phyloP scores from a whole-genome alignment of 2,113 vertebrate genomes.

The Dromas ardeola region DNA sequence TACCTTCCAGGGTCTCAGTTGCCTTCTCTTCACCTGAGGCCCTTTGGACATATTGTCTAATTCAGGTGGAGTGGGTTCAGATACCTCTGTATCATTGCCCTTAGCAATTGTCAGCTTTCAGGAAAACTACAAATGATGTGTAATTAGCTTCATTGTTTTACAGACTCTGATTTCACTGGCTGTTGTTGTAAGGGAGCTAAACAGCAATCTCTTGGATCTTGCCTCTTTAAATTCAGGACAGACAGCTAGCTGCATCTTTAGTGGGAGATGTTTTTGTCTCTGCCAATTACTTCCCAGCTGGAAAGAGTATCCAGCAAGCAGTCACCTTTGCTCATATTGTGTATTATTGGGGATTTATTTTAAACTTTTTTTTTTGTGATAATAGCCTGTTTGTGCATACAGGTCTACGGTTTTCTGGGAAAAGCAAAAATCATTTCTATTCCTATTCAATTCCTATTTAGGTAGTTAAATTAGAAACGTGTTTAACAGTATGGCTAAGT shows the following conservation, averaged over 20 bases:
- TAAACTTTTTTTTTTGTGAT: background rate
- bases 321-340: background rate
- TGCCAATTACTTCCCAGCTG: background rate
- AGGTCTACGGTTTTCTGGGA: background rate
- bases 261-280: background rate
- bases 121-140: background rate
- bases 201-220: background rate
- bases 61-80: background rate
- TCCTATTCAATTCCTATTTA: background rate
- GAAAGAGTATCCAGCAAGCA: background rate
- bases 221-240: background rate
- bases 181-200: background rate
- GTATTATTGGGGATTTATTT: background rate
- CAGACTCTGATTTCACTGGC: background rate
- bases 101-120: background rate
- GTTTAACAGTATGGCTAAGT: background rate
- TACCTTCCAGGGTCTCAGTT: background rate
- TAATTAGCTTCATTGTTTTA: background rate
- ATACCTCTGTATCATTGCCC: background rate
- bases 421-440: background rate
- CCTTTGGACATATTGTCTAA: background rate
- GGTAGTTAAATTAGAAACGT: background rate
- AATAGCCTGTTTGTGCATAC: background rate
- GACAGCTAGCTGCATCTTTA: background rate
- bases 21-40: background rate